Conservation (phyloP, 1,140 invertebrate genomes). For the Hetaerina americana region DNA sequence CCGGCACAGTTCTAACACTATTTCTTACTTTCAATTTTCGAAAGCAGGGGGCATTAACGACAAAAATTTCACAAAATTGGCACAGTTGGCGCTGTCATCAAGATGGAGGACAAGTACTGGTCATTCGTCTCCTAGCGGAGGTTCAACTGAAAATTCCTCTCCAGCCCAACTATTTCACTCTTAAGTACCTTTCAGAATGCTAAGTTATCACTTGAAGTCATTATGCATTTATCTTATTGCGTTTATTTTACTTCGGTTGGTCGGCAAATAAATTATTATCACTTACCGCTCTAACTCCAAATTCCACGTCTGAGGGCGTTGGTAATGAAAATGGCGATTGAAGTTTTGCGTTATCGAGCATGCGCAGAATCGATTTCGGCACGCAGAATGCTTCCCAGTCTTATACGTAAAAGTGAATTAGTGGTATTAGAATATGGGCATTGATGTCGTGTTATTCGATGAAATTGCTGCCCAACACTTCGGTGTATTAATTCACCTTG, state of each 20-base stretch:
- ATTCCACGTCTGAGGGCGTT: slow-evolving; percentile 6
- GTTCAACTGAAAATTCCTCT: background rate
- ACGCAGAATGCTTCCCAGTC: background rate
- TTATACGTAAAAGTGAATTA: background rate
- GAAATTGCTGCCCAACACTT: no score
- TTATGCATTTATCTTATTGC: background rate
- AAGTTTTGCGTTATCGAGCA: background rate
- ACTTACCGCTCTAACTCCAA: slow-evolving; percentile 3
- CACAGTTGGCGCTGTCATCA: slow-evolving; percentile 57
- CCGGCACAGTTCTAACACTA: slow-evolving; percentile 27
- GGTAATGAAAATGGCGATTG: slow-evolving; percentile 4
- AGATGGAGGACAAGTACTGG: slow-evolving; percentile 30
- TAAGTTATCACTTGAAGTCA: background rate
- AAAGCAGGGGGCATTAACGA: slow-evolving; percentile 53
- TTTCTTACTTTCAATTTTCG: slow-evolving; percentile 40
- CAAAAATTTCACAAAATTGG: slow-evolving; percentile 55
- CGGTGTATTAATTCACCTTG: no score
- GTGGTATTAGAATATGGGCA: no score
- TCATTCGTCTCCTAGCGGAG: background rate
- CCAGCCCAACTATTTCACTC: background rate
- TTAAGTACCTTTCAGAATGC: background rate
- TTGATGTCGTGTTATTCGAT: no score
- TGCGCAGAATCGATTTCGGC: background rate
- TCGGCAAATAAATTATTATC: background rate
- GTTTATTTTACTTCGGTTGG: background rate